These are phyloP conservation scores for Frankliniella fusca DNA, from an alignment of 2,888 invertebrate genomes.

Conservation along the genomic window DNA sequence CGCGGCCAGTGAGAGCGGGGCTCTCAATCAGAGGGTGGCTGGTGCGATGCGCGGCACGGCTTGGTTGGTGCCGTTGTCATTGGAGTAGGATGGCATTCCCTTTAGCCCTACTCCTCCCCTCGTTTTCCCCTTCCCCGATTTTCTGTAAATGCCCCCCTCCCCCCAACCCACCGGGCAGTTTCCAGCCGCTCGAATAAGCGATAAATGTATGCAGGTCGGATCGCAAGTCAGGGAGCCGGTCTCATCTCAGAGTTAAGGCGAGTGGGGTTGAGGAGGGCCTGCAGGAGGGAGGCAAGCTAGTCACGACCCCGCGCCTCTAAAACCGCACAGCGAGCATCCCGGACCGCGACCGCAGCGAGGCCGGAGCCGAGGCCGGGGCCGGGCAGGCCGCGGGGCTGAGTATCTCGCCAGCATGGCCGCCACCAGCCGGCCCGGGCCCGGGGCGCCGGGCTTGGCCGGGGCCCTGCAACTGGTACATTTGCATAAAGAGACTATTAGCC, in stretches of 20 bases:
- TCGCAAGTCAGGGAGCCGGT: conserved; percentile 16
- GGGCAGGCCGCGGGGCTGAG: background rate
- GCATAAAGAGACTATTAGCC: background rate
- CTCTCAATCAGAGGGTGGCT: background rate
- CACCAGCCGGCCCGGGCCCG: no score
- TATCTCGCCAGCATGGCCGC: background rate
- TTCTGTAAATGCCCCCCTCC: background rate
- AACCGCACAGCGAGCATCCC: background rate
- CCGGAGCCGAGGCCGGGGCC: background rate
- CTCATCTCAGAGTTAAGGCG: background rate
- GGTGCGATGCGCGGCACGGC: background rate
- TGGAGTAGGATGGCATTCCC: no score
- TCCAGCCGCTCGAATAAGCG: background rate
- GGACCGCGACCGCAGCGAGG: background rate
- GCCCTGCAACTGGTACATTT: conserved; percentile 18
- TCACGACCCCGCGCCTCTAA: background rate
- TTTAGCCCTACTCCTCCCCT: no score
- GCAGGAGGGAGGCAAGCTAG: background rate
- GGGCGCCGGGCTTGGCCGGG: background rate
- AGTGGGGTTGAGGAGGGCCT: background rate
- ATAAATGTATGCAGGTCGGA: conserved; percentile 18
- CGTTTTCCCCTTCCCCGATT: no score
- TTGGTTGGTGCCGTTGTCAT: no score
- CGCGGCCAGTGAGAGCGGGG: background rate
- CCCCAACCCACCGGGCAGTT: background rate